Percentiles rank a stretch among this genome's conserved stretches.
Conservation (phyloP, 2,797 vertebrate species). For the Otolemur crassicaudatus region DNA sequence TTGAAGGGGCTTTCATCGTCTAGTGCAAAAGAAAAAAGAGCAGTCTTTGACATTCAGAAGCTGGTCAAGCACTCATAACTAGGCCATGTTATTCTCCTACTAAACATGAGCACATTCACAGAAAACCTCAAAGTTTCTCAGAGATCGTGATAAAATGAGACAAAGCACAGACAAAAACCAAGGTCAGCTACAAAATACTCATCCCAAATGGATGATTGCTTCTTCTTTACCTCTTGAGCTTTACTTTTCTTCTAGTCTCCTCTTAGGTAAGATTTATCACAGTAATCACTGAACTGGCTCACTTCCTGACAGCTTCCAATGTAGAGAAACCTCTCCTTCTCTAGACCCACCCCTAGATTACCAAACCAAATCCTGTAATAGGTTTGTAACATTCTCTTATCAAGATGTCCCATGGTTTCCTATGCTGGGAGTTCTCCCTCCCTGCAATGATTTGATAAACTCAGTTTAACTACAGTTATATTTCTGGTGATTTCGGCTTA, state of each 20-base stretch:
- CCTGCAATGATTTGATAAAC: not conserved
- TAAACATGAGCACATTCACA: no score
- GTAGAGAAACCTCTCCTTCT: not conserved
- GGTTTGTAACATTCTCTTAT: not conserved
- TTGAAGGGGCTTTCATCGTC: not conserved
- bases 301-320: not conserved
- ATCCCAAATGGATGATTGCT: not conserved
- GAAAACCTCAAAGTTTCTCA: not conserved
- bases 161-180: not conserved
- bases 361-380: not conserved
- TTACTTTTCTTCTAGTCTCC: not conserved
- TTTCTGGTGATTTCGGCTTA: not conserved
- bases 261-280: not conserved
- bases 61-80: not conserved
- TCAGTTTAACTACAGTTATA: not conserved
- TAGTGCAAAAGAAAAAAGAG: not conserved
- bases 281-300: not conserved
- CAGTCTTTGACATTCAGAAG: not conserved
- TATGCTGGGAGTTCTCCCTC: not conserved
- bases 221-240: not conserved
- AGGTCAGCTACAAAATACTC: not conserved
- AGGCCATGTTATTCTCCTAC: rapidly evolving
- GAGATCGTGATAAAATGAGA: not conserved
- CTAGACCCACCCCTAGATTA: not conserved
- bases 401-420: no score